Conservation (phyloP, 35 echinoderm and acorn worm species). For the Chiridota heheva region DNA sequence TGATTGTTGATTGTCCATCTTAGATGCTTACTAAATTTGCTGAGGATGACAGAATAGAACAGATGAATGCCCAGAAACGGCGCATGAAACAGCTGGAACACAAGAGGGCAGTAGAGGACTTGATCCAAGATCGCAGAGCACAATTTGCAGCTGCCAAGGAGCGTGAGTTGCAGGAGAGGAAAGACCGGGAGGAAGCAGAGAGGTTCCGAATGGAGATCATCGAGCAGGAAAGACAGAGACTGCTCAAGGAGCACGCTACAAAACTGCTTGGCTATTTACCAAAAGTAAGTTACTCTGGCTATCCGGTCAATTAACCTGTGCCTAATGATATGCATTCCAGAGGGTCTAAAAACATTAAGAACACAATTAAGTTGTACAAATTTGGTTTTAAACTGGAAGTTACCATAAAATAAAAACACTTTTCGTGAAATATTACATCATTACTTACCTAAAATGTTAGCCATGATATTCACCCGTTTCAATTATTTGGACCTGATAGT, state of each 20-base stretch:
- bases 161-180: conserved; percentile 56
- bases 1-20: too few relatives aligned
- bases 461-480: too few relatives aligned
- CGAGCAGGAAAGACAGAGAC: conserved; percentile 88
- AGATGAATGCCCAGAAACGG: conserved; percentile 98
- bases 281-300: conserved; percentile 54
- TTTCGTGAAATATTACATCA: too few relatives aligned
- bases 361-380: too few relatives aligned
- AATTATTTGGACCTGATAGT: too few relatives aligned
- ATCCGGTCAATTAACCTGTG: neutral
- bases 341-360: too few relatives aligned
- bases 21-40: conserved; percentile 99
- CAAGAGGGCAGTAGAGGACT: conserved; percentile 79
- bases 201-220: conserved; percentile 84
- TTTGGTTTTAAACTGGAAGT: too few relatives aligned
- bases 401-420: too few relatives aligned
- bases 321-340: too few relatives aligned
- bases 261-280: conserved; percentile 94
- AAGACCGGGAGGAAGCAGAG: conserved; percentile 86
- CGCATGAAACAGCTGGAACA: conserved; percentile 98
- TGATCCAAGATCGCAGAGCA: conserved; percentile 73
- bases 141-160: conserved; percentile 88
- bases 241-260: conserved; percentile 87
- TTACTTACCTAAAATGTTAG: too few relatives aligned
- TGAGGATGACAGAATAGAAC: conserved; percentile 93